These are phyloP conservation scores for Sycophila texana DNA, from an alignment of 2,888 invertebrate genomes.

Conservation along the genomic window DNA sequence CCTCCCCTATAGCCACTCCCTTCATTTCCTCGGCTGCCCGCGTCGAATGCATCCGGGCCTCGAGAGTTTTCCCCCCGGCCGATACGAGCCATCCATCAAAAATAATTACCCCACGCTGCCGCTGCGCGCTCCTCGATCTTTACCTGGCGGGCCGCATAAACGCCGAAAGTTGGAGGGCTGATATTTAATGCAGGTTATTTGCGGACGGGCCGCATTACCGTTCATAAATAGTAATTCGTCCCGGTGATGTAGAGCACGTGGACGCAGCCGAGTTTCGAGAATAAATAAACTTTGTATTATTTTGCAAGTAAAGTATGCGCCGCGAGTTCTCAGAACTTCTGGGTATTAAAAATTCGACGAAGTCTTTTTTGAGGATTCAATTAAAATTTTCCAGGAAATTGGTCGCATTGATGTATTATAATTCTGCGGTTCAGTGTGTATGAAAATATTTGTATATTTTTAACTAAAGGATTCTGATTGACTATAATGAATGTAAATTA, in stretches of 20 bases:
- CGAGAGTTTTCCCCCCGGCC: slow-evolving; percentile 35
- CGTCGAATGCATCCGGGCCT: slow-evolving; percentile 16
- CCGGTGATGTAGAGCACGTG: neutral
- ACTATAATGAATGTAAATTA: too few species aligned
- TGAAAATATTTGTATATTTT: too few species aligned
- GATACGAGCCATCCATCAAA: slow-evolving; percentile 62
- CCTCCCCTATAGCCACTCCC: too few species aligned
- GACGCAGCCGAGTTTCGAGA: neutral
- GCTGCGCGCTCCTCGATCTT: neutral
- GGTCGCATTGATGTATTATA: too few species aligned
- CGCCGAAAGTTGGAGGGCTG: neutral
- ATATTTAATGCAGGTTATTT: neutral
- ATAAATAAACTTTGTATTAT: neutral
- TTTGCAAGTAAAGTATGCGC: too few species aligned
- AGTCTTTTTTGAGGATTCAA: too few species aligned
- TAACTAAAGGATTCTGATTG: too few species aligned
- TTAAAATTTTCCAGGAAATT: too few species aligned
- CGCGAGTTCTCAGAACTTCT: too few species aligned
- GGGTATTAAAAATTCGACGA: too few species aligned
- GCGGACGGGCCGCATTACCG: neutral
- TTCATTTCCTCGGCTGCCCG: slow-evolving; percentile 7
- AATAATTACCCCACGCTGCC: slow-evolving; percentile 60
- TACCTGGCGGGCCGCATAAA: neutral
- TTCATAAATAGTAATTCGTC: slow-evolving; percentile 22
- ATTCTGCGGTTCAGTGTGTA: too few species aligned